phyloP scores from a whole-genome alignment of 2,797 vertebrate species.

The Karalla daura region DNA sequence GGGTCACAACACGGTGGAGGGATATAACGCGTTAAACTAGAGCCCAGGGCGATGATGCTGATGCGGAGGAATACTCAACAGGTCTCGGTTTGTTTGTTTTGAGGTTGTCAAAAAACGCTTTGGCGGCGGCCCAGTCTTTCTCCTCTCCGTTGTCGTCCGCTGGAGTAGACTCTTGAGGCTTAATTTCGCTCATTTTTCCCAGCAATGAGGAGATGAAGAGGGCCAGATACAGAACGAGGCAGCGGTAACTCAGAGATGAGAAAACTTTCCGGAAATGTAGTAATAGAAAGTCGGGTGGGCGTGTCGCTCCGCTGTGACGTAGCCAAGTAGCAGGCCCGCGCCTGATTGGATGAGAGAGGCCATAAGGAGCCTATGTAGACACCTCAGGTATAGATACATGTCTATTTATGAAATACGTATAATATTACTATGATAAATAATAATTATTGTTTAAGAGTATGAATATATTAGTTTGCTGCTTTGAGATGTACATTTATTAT shows the following conservation, averaged over 20 bases:
- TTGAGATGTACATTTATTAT: too few relatives aligned
- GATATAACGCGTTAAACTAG: too few relatives aligned
- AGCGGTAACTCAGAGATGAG: accelerated
- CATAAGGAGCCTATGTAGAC: neutral
- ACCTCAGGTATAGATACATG: neutral
- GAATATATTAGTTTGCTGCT: too few relatives aligned
- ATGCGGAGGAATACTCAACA: conserved; percentile 61
- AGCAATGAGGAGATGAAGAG: neutral
- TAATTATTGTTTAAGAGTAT: too few relatives aligned
- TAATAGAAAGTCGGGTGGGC: conserved; percentile 29
- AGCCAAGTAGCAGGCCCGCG: too few relatives aligned
- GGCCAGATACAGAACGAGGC: neutral
- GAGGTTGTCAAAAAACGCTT: conserved; percentile 78
- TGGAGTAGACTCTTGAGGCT: neutral
- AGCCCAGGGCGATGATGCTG: accelerated
- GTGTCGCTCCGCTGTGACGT: conserved; percentile 51
- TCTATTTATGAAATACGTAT: too few relatives aligned
- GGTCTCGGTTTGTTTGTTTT: conserved; percentile 82
- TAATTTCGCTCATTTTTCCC: conserved; percentile 71
- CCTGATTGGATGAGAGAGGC: neutral
- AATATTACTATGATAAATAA: too few relatives aligned
- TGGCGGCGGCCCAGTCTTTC: conserved; percentile 80
- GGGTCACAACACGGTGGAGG: too few relatives aligned
- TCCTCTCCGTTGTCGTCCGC: conserved; percentile 51
- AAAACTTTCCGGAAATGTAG: conserved; percentile 63